A percentile compares a stretch with the other conserved stretches of the same genome.
Evolutionary conservation across 2,113 vertebrate genomes (phyloP).

Genomic region (Platichthys stellatus): DNA sequence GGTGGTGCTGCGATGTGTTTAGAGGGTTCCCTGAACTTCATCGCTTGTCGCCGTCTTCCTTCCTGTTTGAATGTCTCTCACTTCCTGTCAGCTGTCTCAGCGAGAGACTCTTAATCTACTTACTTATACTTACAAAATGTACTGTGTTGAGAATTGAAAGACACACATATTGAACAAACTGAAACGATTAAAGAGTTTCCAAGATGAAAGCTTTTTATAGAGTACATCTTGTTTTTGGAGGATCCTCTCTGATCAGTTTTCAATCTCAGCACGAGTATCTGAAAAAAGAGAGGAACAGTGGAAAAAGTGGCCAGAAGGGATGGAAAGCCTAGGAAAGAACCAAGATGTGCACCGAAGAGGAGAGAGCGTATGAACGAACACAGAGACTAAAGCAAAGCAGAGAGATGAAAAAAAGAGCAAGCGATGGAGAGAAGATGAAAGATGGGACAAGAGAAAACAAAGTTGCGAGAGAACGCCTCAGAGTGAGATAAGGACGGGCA

Average conservation of each 20-base stretch:
- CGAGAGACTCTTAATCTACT: constrained; percentile 53
- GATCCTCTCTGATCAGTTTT: background rate
- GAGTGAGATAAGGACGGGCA: constrained; percentile 34
- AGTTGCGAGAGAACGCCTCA: constrained; percentile 6
- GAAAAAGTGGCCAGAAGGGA: background rate
- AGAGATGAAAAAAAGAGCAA: constrained; percentile 15
- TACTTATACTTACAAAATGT: too few species aligned
- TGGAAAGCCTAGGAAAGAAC: background rate
- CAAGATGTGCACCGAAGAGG: background rate
- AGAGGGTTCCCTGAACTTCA: constrained; percentile 78
- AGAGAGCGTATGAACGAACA: background rate
- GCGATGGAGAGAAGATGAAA: too few species aligned
- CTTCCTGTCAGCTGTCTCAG: constrained; percentile 81
- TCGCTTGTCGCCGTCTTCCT: constrained; percentile 58
- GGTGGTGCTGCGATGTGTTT: constrained; percentile 52
- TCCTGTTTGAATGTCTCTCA: constrained; percentile 71
- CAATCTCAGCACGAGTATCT: background rate
- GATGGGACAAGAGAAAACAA: too few species aligned
- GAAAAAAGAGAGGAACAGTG: background rate
- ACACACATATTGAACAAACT: background rate
- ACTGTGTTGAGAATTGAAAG: background rate
- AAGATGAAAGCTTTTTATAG: too few species aligned
- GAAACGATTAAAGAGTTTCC: background rate
- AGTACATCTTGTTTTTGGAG: background rate
- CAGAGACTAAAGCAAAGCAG: background rate